Conservation (phyloP, 2,113 vertebrate species). For the Eubucco bourcierii region DNA sequence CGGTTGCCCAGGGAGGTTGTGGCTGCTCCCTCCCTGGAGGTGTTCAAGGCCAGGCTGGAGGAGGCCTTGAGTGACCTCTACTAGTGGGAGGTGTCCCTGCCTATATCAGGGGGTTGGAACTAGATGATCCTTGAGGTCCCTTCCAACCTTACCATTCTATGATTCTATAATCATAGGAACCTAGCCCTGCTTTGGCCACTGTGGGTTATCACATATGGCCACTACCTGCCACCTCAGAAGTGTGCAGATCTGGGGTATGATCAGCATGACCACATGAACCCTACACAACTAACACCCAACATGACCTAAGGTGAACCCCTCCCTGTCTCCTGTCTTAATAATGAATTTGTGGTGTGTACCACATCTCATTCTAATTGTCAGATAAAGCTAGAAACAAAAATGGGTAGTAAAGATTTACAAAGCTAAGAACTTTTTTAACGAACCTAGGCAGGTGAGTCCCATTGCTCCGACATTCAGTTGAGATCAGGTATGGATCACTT, state of each 20-base stretch:
- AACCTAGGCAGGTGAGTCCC: not conserved
- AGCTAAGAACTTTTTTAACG: not conserved
- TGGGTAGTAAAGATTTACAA: not conserved
- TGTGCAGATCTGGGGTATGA: not conserved
- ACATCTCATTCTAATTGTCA: not conserved
- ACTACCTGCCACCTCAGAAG: not conserved
- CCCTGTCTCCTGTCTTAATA: too few species aligned
- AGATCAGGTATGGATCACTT: not conserved
- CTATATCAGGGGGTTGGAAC: too few species aligned
- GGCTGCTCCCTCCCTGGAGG: too few species aligned
- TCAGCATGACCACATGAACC: not conserved
- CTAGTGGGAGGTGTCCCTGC: too few species aligned
- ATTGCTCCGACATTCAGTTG: not conserved
- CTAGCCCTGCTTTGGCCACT: not conserved
- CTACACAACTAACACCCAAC: not conserved
- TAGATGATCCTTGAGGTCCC: too few species aligned
- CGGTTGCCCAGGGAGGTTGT: too few species aligned
- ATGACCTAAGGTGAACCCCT: fast-evolving
- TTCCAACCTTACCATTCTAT: too few species aligned
- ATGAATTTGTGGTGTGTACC: not conserved
- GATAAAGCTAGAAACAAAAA: not conserved
- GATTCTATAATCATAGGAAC: fast-evolving
- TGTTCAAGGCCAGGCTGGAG: too few species aligned
- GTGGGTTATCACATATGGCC: fast-evolving
- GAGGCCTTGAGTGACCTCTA: too few species aligned